Conservation (phyloP, 1,140 invertebrate genomes). For the Chrysoperla carnea region DNA sequence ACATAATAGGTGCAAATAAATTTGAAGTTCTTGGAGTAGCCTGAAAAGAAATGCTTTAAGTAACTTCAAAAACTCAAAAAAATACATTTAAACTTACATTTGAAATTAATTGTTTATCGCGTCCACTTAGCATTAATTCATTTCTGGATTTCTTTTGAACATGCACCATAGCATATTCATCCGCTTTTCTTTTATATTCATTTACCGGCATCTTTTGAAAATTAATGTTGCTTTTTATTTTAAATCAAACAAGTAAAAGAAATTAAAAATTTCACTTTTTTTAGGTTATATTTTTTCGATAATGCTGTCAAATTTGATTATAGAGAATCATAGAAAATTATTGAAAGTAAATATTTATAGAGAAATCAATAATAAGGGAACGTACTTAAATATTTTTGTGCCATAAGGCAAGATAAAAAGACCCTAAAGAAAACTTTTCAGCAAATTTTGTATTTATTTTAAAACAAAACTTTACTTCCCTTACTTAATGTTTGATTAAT, state of each 20-base stretch:
- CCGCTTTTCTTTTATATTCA: slow-evolving; percentile 45
- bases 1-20: slow-evolving; percentile 87
- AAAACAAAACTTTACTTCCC: too few species aligned
- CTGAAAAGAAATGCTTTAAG: slow-evolving; percentile 16
- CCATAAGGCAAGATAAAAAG: too few species aligned
- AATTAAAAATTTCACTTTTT: too few species aligned
- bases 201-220: slow-evolving; percentile 14
- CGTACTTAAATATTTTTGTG: too few species aligned
- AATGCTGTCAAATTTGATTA: too few species aligned
- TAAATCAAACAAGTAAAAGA: neutral
- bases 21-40: slow-evolving; percentile 67
- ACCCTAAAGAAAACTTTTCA: too few species aligned
- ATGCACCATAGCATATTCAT: slow-evolving; percentile 50
- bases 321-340: too few species aligned
- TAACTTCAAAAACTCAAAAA: slow-evolving; percentile 6
- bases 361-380: too few species aligned
- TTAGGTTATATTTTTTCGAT: too few species aligned
- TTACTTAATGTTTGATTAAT: too few species aligned
- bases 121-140: slow-evolving; percentile 44
- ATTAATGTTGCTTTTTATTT: neutral
- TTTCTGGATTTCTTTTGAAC: slow-evolving; percentile 46
- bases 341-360: too few species aligned
- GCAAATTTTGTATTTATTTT: too few species aligned
- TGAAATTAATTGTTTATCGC: slow-evolving; percentile 47
- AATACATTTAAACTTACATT: slow-evolving; percentile 23